Conservation (phyloP, 2,113 vertebrate genomes). For the Psittacula cyanocephala region DNA sequence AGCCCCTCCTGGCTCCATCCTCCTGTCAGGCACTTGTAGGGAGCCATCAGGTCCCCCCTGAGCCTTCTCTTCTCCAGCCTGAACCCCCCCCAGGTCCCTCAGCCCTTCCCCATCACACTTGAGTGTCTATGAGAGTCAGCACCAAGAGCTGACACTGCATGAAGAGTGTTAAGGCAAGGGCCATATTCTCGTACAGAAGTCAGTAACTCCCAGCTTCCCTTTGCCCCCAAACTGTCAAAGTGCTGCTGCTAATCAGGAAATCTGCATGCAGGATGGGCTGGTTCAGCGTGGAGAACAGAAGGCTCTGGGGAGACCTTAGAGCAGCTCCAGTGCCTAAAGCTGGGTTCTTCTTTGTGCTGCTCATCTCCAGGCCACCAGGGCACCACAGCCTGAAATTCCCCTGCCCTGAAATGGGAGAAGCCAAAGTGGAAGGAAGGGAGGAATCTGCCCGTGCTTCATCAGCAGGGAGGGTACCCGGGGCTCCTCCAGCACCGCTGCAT, state of each 20-base stretch:
- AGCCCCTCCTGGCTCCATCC: no score
- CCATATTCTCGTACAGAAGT: fast-evolving
- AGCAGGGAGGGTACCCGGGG: background rate
- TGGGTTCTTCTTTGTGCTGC: background rate
- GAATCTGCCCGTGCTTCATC: background rate
- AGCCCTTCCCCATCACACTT: background rate
- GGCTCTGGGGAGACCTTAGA: background rate
- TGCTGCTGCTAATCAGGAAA: background rate
- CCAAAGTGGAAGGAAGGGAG: background rate
- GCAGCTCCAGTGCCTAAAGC: background rate
- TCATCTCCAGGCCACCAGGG: background rate
- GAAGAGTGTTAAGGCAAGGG: background rate
- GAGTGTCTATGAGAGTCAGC: background rate
- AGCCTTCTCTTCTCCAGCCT: background rate
- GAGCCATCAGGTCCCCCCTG: background rate
- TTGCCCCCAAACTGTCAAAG: background rate
- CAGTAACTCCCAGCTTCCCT: background rate
- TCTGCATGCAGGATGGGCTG: background rate
- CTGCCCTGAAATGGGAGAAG: background rate
- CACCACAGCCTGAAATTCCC: background rate
- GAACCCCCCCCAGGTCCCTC: background rate
- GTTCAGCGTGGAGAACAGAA: background rate
- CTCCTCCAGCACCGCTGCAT: background rate
- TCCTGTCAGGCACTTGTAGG: no score
- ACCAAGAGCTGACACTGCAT: background rate